Conservation (phyloP, 1,140 invertebrate genomes). For the Zaprionus kolodkinae region DNA sequence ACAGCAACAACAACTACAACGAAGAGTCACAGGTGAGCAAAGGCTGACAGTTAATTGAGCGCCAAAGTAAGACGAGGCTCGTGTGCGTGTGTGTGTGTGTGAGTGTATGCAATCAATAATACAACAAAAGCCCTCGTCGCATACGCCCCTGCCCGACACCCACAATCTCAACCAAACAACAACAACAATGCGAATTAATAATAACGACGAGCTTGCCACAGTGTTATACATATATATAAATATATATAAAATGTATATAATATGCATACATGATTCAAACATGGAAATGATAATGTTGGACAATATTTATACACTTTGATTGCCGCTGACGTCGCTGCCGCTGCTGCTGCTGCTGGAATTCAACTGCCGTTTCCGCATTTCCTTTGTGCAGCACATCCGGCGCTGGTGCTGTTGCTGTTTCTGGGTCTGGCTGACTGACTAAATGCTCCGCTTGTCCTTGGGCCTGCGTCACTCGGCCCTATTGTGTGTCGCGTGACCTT, state of each 20-base stretch:
- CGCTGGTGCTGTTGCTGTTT: neutral
- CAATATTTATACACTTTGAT: conserved; percentile 29
- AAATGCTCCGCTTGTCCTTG: conserved; percentile 59
- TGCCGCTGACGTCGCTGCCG: conserved; percentile 11
- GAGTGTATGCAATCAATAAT: conserved; percentile 47
- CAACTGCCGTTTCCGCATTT: conserved; percentile 58
- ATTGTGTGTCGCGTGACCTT: conserved; percentile 74
- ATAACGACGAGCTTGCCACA: conserved; percentile 33
- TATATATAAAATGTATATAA: conserved; percentile 5
- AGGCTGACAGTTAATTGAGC: conserved; percentile 35
- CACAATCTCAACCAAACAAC: conserved; percentile 16
- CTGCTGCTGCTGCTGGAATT: conserved; percentile 15
- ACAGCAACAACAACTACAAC: neutral
- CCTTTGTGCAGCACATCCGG: conserved; percentile 42
- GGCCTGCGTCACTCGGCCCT: conserved; percentile 28
- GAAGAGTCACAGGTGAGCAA: conserved; percentile 46
- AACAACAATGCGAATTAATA: conserved; percentile 37
- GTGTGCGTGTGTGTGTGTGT: conserved; percentile 1
- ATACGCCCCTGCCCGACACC: neutral
- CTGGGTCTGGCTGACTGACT: too few relatives aligned
- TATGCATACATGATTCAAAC: conserved; percentile 7
- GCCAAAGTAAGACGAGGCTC: conserved; percentile 28
- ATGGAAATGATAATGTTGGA: conserved; percentile 41
- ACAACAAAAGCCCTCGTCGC: conserved; percentile 35
- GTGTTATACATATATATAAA: neutral